These are phyloP conservation scores for Hippasteria phrygiana DNA, from an alignment of 53 echinoderm and acorn worm species.

Conservation along the genomic window DNA sequence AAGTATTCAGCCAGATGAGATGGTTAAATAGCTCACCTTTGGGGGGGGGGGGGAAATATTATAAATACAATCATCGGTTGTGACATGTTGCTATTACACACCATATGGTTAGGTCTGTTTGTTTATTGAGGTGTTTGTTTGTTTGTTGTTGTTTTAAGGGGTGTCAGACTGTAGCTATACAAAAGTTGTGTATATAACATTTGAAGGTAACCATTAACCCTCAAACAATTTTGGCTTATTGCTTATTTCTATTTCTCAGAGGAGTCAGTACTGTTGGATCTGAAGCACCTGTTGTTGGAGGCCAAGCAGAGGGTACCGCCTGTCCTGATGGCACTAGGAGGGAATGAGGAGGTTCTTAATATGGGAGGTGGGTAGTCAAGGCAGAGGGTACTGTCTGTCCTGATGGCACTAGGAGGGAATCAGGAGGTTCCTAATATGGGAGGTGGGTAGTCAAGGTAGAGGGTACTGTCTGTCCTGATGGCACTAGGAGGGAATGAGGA, in stretches of 20 bases:
- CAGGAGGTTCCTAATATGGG: constrained; percentile 91
- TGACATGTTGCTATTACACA: no score
- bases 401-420: constrained; percentile 88
- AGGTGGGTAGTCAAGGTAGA: constrained; percentile 82
- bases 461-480: constrained; percentile 85
- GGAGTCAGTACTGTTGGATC: constrained; percentile 94
- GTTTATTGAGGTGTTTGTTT: no score
- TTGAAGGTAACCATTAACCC: no score
- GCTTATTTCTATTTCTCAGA: constrained; percentile 67
- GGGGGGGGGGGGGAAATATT: no score
- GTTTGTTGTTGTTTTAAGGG: no score
- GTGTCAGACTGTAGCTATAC: no score
- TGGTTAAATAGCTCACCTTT: no score
- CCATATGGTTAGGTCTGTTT: no score
- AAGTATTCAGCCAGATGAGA: no score
- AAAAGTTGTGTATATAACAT: no score
- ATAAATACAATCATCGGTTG: no score
- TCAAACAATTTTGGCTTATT: neutral
- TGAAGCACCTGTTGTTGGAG: constrained; percentile 94
- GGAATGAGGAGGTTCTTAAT: constrained; percentile 89
- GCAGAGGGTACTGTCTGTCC: constrained; percentile 89
- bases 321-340: constrained; percentile 88
- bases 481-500: constrained; percentile 92
- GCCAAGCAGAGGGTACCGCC: constrained; percentile 96
- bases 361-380: constrained; percentile 83